Evolutionary conservation across 2,113 vertebrate genomes (phyloP), one percentile per base, ranked within the genome.

Genomic region (Dinomys branickii): DNA sequence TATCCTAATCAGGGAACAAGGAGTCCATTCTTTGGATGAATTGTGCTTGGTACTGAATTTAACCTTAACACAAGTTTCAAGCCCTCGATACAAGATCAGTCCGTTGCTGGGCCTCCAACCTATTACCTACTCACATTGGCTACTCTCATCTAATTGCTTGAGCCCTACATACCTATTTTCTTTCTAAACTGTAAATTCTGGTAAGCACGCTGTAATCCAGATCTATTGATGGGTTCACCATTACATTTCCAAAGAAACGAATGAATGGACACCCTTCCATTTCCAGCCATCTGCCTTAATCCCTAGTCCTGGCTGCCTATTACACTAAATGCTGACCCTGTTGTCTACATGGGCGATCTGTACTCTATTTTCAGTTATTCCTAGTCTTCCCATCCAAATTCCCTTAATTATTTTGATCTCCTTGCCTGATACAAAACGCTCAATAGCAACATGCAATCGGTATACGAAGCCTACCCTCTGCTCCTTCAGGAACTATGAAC

Each of bases 191-290:
- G 33, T 56, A 87, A 83, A 50, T 89, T 96, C n/a, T 91, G 4
- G 61, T 89, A 86, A 26, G 28, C 0, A 35, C 56, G 22, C 8
- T 84, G n/a, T 41, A 94, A 35, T 88, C 28, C 35, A 44, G 26
- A 12, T 56, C 56, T 90, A 13, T 50, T 88, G 13, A 80, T 80
- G 30, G 47, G n/a, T 58, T 91, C 47, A 75, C 4, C 35, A 56
- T 84, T 81, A 73, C 65, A 89, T n/a, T 89, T 97, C 28, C 11
- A 94, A 88, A 85, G 73, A 90, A 73, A 86, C 16, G 19, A 52
- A 77, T 69, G 6, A 77, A 91, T 63, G 26, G 4, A 77, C 13
- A 11, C 12, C 10, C 26, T 85, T 91, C 50, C 13, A 8, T 88
- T 95, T 82, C 8, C 10, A 90, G 22, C 4, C 28, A 93, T 61